Evolutionary conservation across 2,888 invertebrate species (phyloP).

Genomic region (Thalpophila matura): DNA sequence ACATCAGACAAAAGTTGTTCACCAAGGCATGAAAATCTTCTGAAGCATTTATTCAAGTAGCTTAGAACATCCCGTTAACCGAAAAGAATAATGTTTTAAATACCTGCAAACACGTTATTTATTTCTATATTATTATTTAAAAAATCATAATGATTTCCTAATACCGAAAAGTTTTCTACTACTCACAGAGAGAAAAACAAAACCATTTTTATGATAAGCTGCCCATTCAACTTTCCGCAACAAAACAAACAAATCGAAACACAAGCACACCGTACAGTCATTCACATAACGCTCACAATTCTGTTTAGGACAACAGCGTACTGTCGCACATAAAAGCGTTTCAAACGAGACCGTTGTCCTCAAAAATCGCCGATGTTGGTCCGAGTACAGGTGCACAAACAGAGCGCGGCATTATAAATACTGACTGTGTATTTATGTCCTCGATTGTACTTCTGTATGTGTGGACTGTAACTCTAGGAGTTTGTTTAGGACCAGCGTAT

Average conservation of each 20-base stretch:
- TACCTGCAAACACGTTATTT: too few relatives aligned
- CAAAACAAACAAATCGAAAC: conserved; percentile 46
- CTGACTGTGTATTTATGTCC: conserved; percentile 62
- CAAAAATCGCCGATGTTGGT: conserved; percentile 67
- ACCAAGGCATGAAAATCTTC: too few relatives aligned
- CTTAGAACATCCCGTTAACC: too few relatives aligned
- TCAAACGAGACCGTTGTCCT: conserved; percentile 48
- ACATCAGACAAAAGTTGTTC: too few relatives aligned
- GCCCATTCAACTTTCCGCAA: conserved; percentile 25
- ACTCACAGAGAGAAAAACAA: conserved; percentile 10
- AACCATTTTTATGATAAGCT: conserved; percentile 41
- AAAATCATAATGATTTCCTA: too few relatives aligned
- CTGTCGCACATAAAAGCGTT: conserved; percentile 50
- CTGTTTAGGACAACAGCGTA: conserved; percentile 37
- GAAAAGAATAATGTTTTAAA: too few relatives aligned
- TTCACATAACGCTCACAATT: conserved; percentile 42
- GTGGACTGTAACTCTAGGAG: conserved; percentile 61
- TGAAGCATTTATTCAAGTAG: too few relatives aligned
- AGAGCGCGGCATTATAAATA: conserved; percentile 68
- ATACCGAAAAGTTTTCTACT: too few relatives aligned
- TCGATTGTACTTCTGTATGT: conserved; percentile 53
- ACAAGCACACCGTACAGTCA: conserved; percentile 47
- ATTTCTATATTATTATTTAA: too few relatives aligned
- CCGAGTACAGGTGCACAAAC: conserved; percentile 74
- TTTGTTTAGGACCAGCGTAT: conserved; percentile 73